phyloP scores from a whole-genome alignment of 2,797 vertebrate genomes.

The Centroberyx gerrardi region DNA sequence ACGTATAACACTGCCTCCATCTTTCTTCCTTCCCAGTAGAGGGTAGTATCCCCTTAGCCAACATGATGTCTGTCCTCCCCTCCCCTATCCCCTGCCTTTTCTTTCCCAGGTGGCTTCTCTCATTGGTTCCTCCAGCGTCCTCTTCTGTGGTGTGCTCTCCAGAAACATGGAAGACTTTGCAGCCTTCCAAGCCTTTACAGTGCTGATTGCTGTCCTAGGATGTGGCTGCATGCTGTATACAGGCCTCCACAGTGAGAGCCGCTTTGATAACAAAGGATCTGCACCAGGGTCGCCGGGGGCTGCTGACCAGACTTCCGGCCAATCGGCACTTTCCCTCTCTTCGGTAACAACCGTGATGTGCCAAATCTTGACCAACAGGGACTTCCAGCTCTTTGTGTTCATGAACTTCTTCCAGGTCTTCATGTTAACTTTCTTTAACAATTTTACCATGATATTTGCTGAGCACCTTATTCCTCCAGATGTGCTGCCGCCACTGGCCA shows the following conservation, averaged over 20 bases:
- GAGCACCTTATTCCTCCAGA: constrained; percentile 91
- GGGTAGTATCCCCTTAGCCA: background rate
- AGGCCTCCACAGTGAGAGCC: constrained; percentile 84
- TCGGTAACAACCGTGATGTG: constrained; percentile 82
- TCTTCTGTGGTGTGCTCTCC: constrained; percentile 91
- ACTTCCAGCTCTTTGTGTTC: constrained; percentile 89
- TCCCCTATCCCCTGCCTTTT: constrained; percentile 1
- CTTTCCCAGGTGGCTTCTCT: constrained; percentile 85
- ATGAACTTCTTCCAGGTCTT: constrained; percentile 97
- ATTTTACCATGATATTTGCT: constrained; percentile 94
- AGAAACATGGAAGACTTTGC: constrained; percentile 90
- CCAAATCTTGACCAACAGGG: constrained; percentile 89
- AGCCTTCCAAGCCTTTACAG: constrained; percentile 84
- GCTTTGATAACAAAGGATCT: constrained; percentile 78
- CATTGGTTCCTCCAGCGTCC: constrained; percentile 88
- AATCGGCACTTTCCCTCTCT: constrained; percentile 78
- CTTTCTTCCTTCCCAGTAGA: background rate
- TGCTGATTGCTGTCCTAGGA: constrained; percentile 84
- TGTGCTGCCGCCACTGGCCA: constrained; percentile 86
- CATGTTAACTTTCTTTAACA: constrained; percentile 90
- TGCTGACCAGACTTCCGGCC: constrained; percentile 19
- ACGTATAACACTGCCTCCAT: background rate
- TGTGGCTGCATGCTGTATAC: constrained; percentile 90
- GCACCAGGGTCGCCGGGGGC: background rate
- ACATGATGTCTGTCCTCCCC: too few species aligned